Base-by-base conservation (phyloP, 2,797 vertebrate species). In the Cryptoblepharus egeriae region DNA sequence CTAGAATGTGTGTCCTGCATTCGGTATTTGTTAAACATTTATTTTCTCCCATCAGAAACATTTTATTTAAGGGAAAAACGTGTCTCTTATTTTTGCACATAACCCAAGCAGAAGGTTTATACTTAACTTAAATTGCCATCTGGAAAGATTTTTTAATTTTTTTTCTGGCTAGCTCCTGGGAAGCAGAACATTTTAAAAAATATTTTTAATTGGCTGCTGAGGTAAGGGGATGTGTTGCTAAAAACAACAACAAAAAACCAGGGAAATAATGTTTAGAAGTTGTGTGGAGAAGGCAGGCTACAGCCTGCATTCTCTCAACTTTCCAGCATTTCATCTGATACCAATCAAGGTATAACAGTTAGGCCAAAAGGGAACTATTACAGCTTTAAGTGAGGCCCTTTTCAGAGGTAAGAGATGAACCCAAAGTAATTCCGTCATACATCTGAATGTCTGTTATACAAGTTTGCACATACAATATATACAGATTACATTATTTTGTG, bases 121-220 rank as follows among this genome's bases (percentile, higher is more conserved):
- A 87, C 89, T 94, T 88, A 92, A n/a, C n/a, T n/a, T n/a, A n/a
- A n/a, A n/a, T n/a, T n/a, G n/a, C 95, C 94, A 93, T 95, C 95
- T 95, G 94, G 93, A 94, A 91, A 82, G 82, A 91, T 87, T 84
- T 83, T 68, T 88, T 89, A 87, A 87, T 90, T 90, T 85, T 89
- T 5, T 71, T 85, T 82, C 89, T 68, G 87, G 84, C 89, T 94
- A 91, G 91, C 88, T 91, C 91, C 90, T 89, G 88, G 75, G 90
- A 92, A 92, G 92, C 84, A 91, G 92, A 93, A 80, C 81, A 92
- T 93, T 93, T 77, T 89, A 89, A 74, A 72, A 72, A 83, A 32
- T 76, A 26, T 11, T 85, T 57, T 55, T 84, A 88, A 78, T 83
- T 71, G 79, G 89, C 87, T 90, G 61, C 7, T n/a, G 65, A 89